Conservation (phyloP, 2,888 invertebrate genomes). For the Drosophila demipolita region DNA sequence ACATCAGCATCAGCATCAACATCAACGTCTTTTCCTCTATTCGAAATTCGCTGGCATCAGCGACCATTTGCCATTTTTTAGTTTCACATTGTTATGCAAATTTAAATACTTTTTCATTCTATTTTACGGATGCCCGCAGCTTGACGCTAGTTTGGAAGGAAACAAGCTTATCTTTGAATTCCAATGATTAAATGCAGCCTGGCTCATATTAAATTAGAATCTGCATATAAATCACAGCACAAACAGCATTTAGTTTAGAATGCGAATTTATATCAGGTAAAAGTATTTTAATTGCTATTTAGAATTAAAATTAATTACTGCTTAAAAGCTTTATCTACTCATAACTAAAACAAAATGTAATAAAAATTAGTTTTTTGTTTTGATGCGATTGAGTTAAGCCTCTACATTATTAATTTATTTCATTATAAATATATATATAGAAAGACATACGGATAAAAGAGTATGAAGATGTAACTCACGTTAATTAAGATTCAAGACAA, state of each 20-base stretch:
- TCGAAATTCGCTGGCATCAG: slow-evolving; percentile 29
- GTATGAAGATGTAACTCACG: slow-evolving; percentile 14
- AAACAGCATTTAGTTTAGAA: background rate
- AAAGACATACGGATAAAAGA: background rate
- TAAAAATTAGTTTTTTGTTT: no score
- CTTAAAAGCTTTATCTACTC: no score
- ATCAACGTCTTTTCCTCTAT: slow-evolving; percentile 8
- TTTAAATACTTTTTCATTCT: slow-evolving; percentile 65
- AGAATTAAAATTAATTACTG: background rate
- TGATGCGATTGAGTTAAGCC: background rate
- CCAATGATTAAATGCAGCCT: background rate
- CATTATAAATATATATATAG: slow-evolving; percentile 24
- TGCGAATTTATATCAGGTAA: background rate
- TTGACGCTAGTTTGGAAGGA: background rate
- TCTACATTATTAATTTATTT: slow-evolving; percentile 16
- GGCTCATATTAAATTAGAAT: no score
- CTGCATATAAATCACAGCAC: background rate
- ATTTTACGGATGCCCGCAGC: background rate
- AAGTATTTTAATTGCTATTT: background rate
- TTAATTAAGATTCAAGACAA: slow-evolving; percentile 34
- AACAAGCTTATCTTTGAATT: slow-evolving; percentile 19
- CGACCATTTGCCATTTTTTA: slow-evolving; percentile 39
- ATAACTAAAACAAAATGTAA: background rate
- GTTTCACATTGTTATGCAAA: slow-evolving; percentile 62
- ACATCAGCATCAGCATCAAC: slow-evolving; percentile 26